A percentile compares a stretch with the other conserved stretches of the same genome.
phyloP scores from a whole-genome alignment of 2,113 vertebrate species.

The Ondatra zibethicus region DNA sequence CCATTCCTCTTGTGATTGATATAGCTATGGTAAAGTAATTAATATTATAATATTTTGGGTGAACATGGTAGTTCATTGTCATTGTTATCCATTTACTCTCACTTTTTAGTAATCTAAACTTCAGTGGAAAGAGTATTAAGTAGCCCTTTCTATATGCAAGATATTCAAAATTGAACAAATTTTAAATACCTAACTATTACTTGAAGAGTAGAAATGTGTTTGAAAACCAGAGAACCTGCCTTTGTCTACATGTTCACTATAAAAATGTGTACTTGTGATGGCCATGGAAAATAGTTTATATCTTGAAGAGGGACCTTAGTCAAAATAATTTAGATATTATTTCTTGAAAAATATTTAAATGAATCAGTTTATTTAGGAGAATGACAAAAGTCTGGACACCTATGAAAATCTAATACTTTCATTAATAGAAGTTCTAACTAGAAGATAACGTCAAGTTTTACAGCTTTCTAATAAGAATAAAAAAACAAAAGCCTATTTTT shows the following conservation, averaged over 20 bases:
- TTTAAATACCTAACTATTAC: conserved; percentile 34
- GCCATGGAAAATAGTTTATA: not conserved
- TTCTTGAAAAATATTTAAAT: not conserved
- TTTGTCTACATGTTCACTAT: not conserved
- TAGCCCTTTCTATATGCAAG: not conserved
- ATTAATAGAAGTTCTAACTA: not conserved
- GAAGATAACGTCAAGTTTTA: not conserved
- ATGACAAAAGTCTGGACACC: not conserved
- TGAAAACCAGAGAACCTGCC: not conserved
- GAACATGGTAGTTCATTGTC: no score
- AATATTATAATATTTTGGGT: not conserved
- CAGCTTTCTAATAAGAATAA: not conserved
- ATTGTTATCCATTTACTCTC: not conserved
- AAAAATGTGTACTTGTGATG: not conserved
- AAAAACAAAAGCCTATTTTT: no score
- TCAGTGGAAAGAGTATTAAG: not conserved
- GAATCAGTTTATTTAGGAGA: not conserved
- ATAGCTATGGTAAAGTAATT: not conserved
- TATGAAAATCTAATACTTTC: not conserved
- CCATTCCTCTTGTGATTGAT: not conserved
- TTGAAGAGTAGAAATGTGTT: conserved; percentile 3
- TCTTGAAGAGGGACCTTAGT: not conserved
- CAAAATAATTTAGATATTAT: not conserved
- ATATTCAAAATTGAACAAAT: not conserved
- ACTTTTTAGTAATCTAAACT: not conserved